Conservation (phyloP, 1,140 invertebrate genomes). For the Pissodes strobi region DNA sequence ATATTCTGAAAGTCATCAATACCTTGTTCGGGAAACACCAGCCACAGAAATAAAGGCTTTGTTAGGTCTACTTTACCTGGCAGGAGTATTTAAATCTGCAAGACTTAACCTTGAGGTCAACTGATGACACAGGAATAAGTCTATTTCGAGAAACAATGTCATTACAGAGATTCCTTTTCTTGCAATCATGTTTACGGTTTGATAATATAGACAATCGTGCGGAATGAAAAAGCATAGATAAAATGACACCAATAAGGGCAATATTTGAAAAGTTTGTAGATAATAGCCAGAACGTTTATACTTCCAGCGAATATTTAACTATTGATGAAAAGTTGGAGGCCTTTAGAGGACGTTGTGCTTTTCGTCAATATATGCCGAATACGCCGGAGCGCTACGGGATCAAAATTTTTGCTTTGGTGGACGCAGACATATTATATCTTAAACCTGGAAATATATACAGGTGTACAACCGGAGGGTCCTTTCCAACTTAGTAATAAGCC, state of each 20-base stretch:
- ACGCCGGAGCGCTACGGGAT: conserved; percentile 40
- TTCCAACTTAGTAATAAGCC: conserved; percentile 9
- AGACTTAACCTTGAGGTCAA: conserved; percentile 22
- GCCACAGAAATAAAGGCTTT: conserved; percentile 21
- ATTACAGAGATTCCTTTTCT: conserved; percentile 41
- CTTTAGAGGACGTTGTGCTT: conserved; percentile 8
- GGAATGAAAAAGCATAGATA: neutral
- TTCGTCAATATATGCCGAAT: conserved; percentile 53
- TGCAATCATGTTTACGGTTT: conserved; percentile 5
- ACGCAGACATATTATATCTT: conserved; percentile 11
- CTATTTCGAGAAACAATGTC: conserved; percentile 48
- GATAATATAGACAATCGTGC: conserved; percentile 17
- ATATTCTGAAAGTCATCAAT: conserved; percentile 18
- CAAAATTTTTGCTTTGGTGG: conserved; percentile 24
- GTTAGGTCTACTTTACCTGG: conserved; percentile 18
- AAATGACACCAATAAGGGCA: conserved; percentile 3
- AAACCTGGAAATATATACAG: conserved; percentile 22
- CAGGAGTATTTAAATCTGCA: conserved; percentile 4
- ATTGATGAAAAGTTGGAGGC: conserved; percentile 22
- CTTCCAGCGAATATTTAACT: neutral
- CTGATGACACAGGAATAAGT: conserved; percentile 46
- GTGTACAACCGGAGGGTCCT: conserved; percentile 7
- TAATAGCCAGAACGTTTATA: neutral
- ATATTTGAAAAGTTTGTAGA: conserved; percentile 4
- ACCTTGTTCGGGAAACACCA: conserved; percentile 1